Base-by-base conservation (phyloP, 1,140 invertebrate genomes). In the Eriocheir sinensis region DNA sequence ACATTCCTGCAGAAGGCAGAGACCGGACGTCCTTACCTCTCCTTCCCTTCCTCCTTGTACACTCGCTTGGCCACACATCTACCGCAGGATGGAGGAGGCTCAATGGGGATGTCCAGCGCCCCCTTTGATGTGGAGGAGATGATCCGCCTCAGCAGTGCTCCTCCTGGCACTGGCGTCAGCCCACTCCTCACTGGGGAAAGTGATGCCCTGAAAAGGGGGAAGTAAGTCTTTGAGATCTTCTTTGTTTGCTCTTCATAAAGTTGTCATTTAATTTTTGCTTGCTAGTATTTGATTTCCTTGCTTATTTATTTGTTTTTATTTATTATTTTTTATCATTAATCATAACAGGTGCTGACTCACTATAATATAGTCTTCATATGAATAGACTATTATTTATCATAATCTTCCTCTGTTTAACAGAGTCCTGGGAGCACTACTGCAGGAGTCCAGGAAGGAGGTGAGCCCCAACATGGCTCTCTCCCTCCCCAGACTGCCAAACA, bases 161-260 rank as follows among this genome's bases (percentile, higher is more conserved):
- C 53, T 12, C 94, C 94, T 17, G 94, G 94, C 9, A 94, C 94
- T 44, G 94, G 94, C 27, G 30, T 94, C 15, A 94, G 53, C 38
- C 94, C 94, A 8, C n/a, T 94, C 34, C 89, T 94, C 12, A 32
- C 91, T 0, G 88, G 81, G 27, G 81, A 48, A 36, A 60, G 40
- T 30, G 38, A 60, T 48, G 40, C 44, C 21, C 89, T 85, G 41
- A 12, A 38, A 38, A 40, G 41, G 85, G 94, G 90, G 34, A 92
- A 92, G 94, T 94, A 53, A 94, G 94, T 89, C 6, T 38, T 15
- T 38, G 2, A 12, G 12, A 15, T 89, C 9, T 48, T 9, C 44
- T 89, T n/a, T 44, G 8, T 86, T 34, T 36, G 0, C 27, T 4
- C 32, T 17, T 86, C 41, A 36, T 41, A 86, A 15, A 9, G 8